phyloP scores from a whole-genome alignment of 2,888 invertebrate species.

The Tyria jacobaeae region DNA sequence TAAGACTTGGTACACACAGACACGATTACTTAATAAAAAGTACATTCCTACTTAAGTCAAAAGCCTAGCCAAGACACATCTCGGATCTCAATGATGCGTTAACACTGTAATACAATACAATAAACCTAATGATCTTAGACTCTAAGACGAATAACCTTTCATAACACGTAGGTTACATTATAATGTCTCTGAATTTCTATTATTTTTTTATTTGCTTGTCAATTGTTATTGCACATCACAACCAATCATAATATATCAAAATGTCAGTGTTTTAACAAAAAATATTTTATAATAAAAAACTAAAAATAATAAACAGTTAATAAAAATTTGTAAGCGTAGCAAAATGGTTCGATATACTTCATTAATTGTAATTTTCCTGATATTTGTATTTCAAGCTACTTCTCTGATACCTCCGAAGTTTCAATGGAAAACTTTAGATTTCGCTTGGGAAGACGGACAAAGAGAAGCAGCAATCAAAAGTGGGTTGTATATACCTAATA shows the following conservation, averaged over 20 bases:
- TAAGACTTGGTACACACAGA: too few relatives aligned
- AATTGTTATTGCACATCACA: background rate
- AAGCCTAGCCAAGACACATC: too few relatives aligned
- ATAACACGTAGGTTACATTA: background rate
- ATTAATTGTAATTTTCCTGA: constrained; percentile 34
- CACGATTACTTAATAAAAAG: too few relatives aligned
- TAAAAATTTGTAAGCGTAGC: background rate
- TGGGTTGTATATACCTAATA: constrained; percentile 86
- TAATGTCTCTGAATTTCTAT: background rate
- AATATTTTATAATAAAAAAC: background rate
- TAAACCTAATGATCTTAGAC: too few relatives aligned
- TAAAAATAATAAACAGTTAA: background rate
- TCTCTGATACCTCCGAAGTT: constrained; percentile 70
- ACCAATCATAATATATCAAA: background rate
- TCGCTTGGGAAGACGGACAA: constrained; percentile 79
- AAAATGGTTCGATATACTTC: constrained; percentile 32
- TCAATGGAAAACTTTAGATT: constrained; percentile 89
- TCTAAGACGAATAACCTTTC: too few relatives aligned
- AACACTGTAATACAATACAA: too few relatives aligned
- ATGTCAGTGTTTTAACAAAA: background rate
- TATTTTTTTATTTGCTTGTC: background rate
- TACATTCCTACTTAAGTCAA: too few relatives aligned
- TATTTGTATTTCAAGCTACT: constrained; percentile 23
- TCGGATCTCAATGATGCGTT: too few relatives aligned
- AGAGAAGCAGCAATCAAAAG: constrained; percentile 82